Base-by-base conservation (phyloP, 2,888 invertebrate species). In the Heteropelma amictum region DNA sequence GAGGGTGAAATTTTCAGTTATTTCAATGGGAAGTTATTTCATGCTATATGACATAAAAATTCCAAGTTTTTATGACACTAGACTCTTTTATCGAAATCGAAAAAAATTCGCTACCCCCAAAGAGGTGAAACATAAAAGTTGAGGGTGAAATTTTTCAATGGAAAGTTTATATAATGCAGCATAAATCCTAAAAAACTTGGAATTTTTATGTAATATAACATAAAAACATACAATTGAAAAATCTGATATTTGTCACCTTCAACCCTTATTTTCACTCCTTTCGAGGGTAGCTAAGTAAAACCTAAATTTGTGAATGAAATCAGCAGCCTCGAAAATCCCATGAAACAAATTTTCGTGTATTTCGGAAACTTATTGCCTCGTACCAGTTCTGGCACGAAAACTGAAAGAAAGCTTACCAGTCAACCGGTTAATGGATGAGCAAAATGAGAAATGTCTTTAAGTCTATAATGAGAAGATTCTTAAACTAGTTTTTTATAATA, bases 331-430 rank as follows among this genome's bases (percentile, higher is more conserved):
- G 38, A 38, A 38, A n/a, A 38, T 14, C 38, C 38, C 3, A 3
- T 12, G 38, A 12, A 38, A 38, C 12, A 12, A 38, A 38, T 38
- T 38, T 38, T 38, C 38, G 38, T 38, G n/a, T 12, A n/a, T 38
- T 38, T 38, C n/a, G 38, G 12, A 12, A 38, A 38, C 38, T 38
- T 2, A 38, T 38, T 38, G 38, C 12, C 38, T 38, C 38, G n/a
- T 38, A 38, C 12, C 12, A 38, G 38, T 38, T 38, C 14, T 38
- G 38, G 38, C 38, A 38, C 12, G 12, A n/a, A 38, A 38, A 38
- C 38, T 38, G 38, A 5, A 33, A 38, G 14, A 38, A 38, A 38
- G 38, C 38, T 38, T 14, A 38, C 38, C 77, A 81, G n/a, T n/a
- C 38, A 38, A 38, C 38, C 38, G 38, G 4, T 38, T 38, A n/a